A percentile compares a stretch with the other conserved stretches of the same genome.
Conservation (phyloP, 1,140 invertebrate species). For the Drosophila pachea region DNA sequence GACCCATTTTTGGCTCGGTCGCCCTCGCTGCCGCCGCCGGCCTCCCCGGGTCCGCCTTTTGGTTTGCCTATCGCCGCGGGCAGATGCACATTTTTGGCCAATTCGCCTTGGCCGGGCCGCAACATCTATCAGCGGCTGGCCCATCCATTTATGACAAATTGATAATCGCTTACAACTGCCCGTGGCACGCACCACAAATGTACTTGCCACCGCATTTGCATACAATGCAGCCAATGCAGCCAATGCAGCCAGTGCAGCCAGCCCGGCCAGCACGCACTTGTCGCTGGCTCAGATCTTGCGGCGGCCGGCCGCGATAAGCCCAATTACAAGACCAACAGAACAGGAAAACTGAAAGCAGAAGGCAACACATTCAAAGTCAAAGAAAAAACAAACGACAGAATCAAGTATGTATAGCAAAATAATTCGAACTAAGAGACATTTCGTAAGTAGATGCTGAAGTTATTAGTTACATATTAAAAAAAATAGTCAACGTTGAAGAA, state of each 20-base stretch:
- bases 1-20: conserved; percentile 67
- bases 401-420: too few relatives aligned
- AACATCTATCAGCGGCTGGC: conserved; percentile 64
- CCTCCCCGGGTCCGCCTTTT: not conserved
- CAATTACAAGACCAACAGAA: not conserved
- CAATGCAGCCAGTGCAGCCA: not conserved
- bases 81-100: conserved; percentile 56
- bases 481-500: not conserved
- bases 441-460: too few relatives aligned
- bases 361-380: not conserved
- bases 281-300: conserved; percentile 34
- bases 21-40: conserved; percentile 7
- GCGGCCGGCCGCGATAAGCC: conserved; percentile 46
- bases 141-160: conserved; percentile 74
- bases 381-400: too few relatives aligned
- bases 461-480: not conserved
- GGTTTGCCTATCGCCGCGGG: conserved; percentile 59
- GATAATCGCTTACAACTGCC: conserved; percentile 68
- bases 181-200: conserved; percentile 62
- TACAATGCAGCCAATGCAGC: conserved; percentile 57
- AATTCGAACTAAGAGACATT: not conserved
- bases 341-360: not conserved
- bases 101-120: conserved; percentile 21
- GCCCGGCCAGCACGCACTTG: conserved; percentile 37
- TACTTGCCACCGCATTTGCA: conserved; percentile 54